phyloP scores from a whole-genome alignment of 2,888 invertebrate genomes.

The Anoplius nigerrimus region DNA sequence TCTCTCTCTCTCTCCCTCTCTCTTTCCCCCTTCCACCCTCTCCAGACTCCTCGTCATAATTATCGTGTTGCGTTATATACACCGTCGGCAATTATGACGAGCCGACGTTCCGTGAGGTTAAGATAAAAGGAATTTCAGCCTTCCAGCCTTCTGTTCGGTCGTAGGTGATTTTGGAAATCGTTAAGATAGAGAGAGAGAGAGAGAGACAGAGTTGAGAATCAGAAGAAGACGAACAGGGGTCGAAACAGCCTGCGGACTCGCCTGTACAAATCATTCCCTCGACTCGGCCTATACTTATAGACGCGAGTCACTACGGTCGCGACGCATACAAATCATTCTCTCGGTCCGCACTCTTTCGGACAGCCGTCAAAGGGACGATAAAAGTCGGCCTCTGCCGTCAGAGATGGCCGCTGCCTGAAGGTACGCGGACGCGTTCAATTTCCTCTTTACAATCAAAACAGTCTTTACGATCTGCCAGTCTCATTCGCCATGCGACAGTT shows the following conservation, averaged over 20 bases:
- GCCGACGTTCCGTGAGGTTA: constrained; percentile 23
- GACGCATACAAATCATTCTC: constrained; percentile 70
- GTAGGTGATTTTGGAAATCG: constrained; percentile 47
- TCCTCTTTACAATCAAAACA: constrained; percentile 52
- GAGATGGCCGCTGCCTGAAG: constrained; percentile 41
- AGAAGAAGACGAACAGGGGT: no score
- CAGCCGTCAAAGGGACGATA: constrained; percentile 55
- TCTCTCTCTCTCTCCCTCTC: constrained; percentile 13
- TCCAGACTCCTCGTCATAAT: constrained; percentile 59
- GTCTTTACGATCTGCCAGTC: neutral
- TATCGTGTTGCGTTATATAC: constrained; percentile 64
- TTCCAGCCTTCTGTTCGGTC: constrained; percentile 20
- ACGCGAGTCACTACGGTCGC: constrained; percentile 49
- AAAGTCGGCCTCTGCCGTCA: constrained; percentile 44
- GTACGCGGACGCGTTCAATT: constrained; percentile 28
- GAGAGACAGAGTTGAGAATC: constrained; percentile 2
- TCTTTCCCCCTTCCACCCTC: constrained; percentile 40
- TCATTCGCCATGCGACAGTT: no score
- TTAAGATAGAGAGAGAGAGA: constrained; percentile 11
- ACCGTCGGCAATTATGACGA: constrained; percentile 58
- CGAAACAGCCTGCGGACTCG: constrained; percentile 27
- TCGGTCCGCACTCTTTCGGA: constrained; percentile 63
- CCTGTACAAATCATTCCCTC: constrained; percentile 59
- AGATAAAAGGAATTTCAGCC: constrained; percentile 31
- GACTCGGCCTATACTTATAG: constrained; percentile 58